These are phyloP conservation scores for Crotalus horridus DNA, from an alignment of 2,113 vertebrate species.

Conservation along the genomic window DNA sequence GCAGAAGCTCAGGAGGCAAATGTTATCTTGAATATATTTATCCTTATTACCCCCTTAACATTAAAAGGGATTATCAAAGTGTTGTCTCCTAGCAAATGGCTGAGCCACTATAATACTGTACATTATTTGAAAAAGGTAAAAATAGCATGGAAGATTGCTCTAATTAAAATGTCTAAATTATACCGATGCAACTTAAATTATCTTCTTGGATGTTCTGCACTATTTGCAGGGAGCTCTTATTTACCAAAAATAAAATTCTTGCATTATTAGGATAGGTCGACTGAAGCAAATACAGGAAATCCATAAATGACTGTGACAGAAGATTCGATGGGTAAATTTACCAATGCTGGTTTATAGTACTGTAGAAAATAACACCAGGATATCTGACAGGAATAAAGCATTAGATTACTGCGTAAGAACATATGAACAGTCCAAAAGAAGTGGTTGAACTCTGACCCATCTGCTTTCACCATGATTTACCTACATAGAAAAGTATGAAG, in stretches of 20 bases:
- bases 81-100: neutral
- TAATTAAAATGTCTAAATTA: neutral
- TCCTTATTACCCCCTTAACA: neutral
- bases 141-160: neutral
- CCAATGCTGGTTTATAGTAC: accelerated
- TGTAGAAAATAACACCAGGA: neutral
- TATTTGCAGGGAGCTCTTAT: neutral
- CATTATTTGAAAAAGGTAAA: conserved; percentile 5
- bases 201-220: neutral
- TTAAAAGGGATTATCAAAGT: neutral
- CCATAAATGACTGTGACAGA: neutral
- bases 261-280: neutral
- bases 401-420: neutral
- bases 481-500: conserved; percentile 1
- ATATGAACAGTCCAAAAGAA: neutral
- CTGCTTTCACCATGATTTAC: conserved; percentile 29
- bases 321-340: accelerated
- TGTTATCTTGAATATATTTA: neutral
- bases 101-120: neutral
- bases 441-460: conserved; percentile 13
- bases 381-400: neutral
- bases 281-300: neutral
- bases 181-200: neutral
- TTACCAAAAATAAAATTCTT: neutral
- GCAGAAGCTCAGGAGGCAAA: neutral